A percentile compares a stretch with the other conserved stretches of the same genome.
Evolutionary conservation across 2,888 invertebrate species (phyloP).

Genomic region (Andrena fulva): DNA sequence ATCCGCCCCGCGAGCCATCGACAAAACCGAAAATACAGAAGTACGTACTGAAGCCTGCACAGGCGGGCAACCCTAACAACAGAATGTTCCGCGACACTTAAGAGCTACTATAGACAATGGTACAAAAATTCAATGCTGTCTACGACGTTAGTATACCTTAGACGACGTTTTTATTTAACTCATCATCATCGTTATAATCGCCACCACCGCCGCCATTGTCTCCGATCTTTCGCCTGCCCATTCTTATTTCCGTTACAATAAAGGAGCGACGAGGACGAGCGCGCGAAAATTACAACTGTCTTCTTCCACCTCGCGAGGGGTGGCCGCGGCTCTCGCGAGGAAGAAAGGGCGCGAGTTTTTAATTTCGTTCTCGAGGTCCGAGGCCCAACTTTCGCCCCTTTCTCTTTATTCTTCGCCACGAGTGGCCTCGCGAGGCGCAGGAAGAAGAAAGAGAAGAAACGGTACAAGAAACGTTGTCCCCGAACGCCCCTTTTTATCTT

Average conservation of each 20-base stretch:
- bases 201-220: conserved; percentile 6
- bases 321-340: conserved; percentile 31
- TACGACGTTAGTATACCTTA: conserved; percentile 80
- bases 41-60: conserved; percentile 52
- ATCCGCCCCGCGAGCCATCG: conserved; percentile 58
- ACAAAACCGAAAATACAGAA: conserved; percentile 55
- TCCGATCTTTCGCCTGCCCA: conserved; percentile 22
- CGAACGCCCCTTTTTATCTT: conserved; percentile 80
- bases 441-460: conserved; percentile 68
- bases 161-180: conserved; percentile 72
- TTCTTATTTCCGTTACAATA: conserved; percentile 49
- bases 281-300: conserved; percentile 57
- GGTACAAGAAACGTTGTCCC: conserved; percentile 75
- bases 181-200: conserved; percentile 14
- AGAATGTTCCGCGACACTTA: conserved; percentile 73
- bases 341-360: conserved; percentile 36
- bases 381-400: conserved; percentile 40
- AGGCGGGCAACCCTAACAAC: conserved; percentile 61
- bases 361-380: conserved; percentile 65
- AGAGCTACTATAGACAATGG: conserved; percentile 83
- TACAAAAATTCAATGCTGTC: conserved; percentile 84
- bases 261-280: conserved; percentile 68
- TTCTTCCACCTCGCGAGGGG: conserved; percentile 68
- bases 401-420: conserved; percentile 34
- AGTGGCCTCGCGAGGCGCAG: conserved; percentile 67